Evolutionary conservation across 1,140 invertebrate species (phyloP).

Genomic region (Scaptodrosophila lebanonensis): DNA sequence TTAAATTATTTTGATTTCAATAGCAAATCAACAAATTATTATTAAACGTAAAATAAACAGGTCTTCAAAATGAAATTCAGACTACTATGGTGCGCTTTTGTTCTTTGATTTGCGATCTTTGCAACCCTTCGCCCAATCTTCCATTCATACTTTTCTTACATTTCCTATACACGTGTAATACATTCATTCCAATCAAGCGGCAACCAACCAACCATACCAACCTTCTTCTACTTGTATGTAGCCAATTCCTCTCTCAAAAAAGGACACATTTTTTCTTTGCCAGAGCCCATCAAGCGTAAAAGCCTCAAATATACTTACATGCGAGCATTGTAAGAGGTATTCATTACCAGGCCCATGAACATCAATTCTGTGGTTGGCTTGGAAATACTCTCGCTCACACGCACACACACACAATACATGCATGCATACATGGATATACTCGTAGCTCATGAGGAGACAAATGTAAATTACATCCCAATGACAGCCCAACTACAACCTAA

Average conservation of each 20-base stretch:
- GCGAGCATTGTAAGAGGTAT: conserved; percentile 53
- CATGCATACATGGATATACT: background rate
- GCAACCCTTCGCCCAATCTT: no score
- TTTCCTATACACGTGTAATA: no score
- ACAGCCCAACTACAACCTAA: conserved; percentile 55
- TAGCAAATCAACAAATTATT: no score
- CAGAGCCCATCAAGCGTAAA: conserved; percentile 15
- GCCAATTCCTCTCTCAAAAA: no score
- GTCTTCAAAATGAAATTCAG: no score
- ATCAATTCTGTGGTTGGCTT: conserved; percentile 59
- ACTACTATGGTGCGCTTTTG: no score
- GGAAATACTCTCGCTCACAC: conserved; percentile 30
- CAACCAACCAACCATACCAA: conserved; percentile 5
- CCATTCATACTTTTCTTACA: no score
- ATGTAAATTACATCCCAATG: conserved; percentile 57
- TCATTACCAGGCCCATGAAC: conserved; percentile 57
- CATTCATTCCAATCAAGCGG: background rate
- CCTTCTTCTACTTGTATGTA: background rate
- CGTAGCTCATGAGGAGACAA: conserved; percentile 40
- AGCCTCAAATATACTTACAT: conserved; percentile 36
- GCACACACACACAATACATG: no score
- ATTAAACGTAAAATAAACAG: no score
- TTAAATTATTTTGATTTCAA: no score
- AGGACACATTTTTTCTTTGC: conserved; percentile 2
- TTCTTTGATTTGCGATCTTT: no score